phyloP scores from a whole-genome alignment of 2,888 invertebrate species.

The Calephelis perditalis region DNA sequence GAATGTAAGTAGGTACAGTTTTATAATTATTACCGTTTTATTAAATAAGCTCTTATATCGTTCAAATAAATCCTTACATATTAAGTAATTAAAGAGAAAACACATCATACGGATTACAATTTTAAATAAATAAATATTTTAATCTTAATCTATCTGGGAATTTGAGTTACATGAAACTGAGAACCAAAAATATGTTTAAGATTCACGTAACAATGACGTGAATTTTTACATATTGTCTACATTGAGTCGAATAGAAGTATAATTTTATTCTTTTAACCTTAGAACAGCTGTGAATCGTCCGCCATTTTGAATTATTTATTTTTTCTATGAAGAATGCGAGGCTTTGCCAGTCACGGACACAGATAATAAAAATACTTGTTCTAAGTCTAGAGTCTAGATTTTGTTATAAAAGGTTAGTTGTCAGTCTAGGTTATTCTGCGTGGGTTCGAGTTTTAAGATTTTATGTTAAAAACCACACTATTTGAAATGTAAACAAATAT shows the following conservation, averaged over 20 bases:
- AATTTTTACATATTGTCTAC: conserved; percentile 10
- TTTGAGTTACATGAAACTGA: not conserved
- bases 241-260: conserved; percentile 8
- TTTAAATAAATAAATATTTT: too few relatives aligned
- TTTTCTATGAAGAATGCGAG: conserved; percentile 18
- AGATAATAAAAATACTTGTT: conserved; percentile 11
- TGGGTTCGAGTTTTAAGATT: conserved; percentile 13
- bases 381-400: conserved; percentile 22
- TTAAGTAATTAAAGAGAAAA: too few relatives aligned
- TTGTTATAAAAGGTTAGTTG: conserved; percentile 29
- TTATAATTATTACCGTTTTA: too few relatives aligned
- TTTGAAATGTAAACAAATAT: not conserved
- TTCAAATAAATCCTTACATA: too few relatives aligned
- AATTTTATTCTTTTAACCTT: conserved; percentile 10
- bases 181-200: conserved; percentile 2
- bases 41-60: too few relatives aligned
- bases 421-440: conserved; percentile 30
- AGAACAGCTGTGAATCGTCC: conserved; percentile 12
- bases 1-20: too few relatives aligned
- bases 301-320: conserved; percentile 18
- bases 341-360: conserved; percentile 16
- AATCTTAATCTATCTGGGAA: not conserved
- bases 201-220: conserved; percentile 6
- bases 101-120: too few relatives aligned
- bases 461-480: not conserved